Base-by-base conservation (phyloP, 2,113 vertebrate genomes). In the Daboia siamensis region DNA sequence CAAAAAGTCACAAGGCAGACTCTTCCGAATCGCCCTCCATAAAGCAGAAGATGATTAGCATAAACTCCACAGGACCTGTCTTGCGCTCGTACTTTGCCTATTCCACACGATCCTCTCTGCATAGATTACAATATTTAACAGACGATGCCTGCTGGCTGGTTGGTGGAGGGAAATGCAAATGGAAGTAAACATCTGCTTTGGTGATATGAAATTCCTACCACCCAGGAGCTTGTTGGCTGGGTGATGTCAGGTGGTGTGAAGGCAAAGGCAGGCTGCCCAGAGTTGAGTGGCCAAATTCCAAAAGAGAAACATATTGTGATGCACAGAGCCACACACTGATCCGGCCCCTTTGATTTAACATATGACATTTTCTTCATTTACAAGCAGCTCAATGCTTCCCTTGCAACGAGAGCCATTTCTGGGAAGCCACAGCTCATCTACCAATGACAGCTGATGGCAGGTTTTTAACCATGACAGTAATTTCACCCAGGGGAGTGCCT, bases 81-180 rank as follows among this genome's bases (percentile, higher is more conserved):
- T 95, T 94, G 94, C 93, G 95, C 95, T 94, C 95, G 90, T 94
- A 95, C 95, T 93, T 96, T 96, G 95, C 95, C 96, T 94, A 95
- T 97, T 95, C 96, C 95, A 97, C 96, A 96, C 96, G 95, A 95
- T 97, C 86, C 94, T 96, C 95, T 95, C 94, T 94, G 95, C 93
- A 97, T 97, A 97, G 94, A 97, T 97, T 97, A 97, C 94, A 97
- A 97, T 96, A 97, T 97, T 97, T 97, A 97, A 96, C 94, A 94
- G 95, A 96, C 96, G 59, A 4, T 55, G 93, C 94, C 96, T 94
- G 94, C 94, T 96, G 96, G 96, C 94, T 94, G 96, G 94, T 95
- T 95, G 94, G 91, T 95, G 94, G 95, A 95, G 94, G 95, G 94
- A 96, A 97, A 97, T 96, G 96, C 95, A 96, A 97, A 97, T 96